Percentiles rank a stretch among this genome's conserved stretches.
phyloP scores from a whole-genome alignment of 1,140 invertebrate species.

The Bombus soroeensis region DNA sequence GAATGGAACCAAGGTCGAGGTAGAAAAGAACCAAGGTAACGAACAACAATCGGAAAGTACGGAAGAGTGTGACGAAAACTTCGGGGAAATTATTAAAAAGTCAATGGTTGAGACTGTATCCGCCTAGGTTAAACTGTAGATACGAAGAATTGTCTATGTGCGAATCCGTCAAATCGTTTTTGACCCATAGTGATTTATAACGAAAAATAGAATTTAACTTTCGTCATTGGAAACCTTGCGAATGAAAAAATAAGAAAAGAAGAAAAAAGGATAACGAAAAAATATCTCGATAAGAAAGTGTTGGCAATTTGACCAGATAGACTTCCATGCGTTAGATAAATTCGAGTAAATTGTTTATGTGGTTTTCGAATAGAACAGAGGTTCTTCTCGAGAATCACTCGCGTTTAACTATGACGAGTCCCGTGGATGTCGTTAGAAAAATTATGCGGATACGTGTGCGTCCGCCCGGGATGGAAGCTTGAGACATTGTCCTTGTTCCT shows the following conservation, averaged over 20 bases:
- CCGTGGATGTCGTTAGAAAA: conserved; percentile 60
- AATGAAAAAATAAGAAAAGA: background rate
- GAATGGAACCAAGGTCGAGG: conserved; percentile 59
- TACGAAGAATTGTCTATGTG: conserved; percentile 9
- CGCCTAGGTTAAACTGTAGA: conserved; percentile 83
- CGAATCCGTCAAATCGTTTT: conserved; percentile 9
- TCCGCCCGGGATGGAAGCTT: conserved; percentile 70
- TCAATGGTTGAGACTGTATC: conserved; percentile 95
- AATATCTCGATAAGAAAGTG: background rate
- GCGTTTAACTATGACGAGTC: conserved; percentile 42
- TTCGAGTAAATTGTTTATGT: conserved; percentile 41
- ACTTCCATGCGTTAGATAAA: conserved; percentile 39
- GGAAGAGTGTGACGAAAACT: conserved; percentile 88
- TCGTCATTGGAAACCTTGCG: background rate
- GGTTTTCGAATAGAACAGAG: conserved; percentile 31
- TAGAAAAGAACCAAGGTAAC: conserved; percentile 59
- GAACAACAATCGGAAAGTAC: conserved; percentile 63
- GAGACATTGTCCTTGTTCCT: conserved; percentile 32
- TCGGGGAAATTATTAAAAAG: conserved; percentile 96
- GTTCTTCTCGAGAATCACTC: conserved; percentile 34
- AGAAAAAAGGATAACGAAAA: background rate
- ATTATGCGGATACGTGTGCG: conserved; percentile 61
- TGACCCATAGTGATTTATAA: conserved; percentile 16
- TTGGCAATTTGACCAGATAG: conserved; percentile 19
- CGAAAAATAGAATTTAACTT: background rate